These are phyloP conservation scores for Rhynchomys soricoides DNA, from an alignment of 2,113 vertebrate species.

Conservation along the genomic window DNA sequence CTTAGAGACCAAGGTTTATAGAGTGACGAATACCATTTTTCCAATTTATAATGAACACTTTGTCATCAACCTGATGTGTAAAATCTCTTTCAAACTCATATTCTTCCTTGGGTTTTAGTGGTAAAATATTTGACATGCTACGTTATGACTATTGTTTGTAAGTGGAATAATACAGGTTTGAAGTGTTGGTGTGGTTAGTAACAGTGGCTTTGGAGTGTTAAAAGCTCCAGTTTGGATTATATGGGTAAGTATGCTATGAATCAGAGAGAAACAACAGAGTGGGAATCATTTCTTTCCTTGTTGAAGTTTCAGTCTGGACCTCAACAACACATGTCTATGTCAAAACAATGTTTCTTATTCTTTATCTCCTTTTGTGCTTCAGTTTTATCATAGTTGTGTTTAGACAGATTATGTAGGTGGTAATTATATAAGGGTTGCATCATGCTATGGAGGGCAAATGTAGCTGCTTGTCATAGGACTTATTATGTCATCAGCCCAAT, in stretches of 20 bases:
- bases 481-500: not conserved
- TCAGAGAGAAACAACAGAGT: not conserved
- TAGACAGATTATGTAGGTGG: not conserved
- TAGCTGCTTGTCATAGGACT: not conserved
- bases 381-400: not conserved
- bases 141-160: not conserved
- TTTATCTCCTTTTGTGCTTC: not conserved
- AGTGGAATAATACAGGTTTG: not conserved
- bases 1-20: too few species aligned
- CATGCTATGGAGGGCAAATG: not conserved
- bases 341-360: not conserved
- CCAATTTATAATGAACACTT: too few species aligned
- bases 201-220: not conserved
- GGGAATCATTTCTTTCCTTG: not conserved
- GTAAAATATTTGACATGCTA: not conserved
- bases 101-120: not conserved
- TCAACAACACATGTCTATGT: not conserved
- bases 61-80: too few species aligned
- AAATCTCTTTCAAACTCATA: not conserved
- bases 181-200: not conserved
- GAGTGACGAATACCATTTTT: too few species aligned
- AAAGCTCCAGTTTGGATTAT: not conserved
- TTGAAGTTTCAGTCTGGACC: not conserved
- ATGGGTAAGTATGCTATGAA: not conserved
- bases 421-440: not conserved